Percentiles rank a stretch among this genome's conserved stretches.
Conservation (phyloP, 2,888 invertebrate species). For the Pherbina coryleti region DNA sequence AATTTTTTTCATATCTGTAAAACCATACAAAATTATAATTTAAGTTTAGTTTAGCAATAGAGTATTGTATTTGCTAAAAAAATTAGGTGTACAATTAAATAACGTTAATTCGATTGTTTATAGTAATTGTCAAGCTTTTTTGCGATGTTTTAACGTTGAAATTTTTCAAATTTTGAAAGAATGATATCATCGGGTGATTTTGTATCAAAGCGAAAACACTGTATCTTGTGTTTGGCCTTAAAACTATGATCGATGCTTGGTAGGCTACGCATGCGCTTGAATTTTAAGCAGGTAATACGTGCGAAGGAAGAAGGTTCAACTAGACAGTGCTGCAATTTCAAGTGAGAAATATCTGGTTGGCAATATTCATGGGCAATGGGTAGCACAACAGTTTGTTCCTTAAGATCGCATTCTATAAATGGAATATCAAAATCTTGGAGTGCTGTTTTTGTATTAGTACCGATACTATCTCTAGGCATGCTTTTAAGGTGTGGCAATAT, state of each 20-base stretch:
- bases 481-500: constrained; percentile 35
- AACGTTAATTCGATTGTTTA: neutral
- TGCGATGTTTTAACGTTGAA: constrained; percentile 45
- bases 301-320: constrained; percentile 52
- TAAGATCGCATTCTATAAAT: constrained; percentile 56
- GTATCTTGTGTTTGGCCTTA: constrained; percentile 52
- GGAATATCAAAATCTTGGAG: constrained; percentile 52
- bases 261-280: constrained; percentile 42
- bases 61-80: too few species aligned
- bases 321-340: constrained; percentile 38
- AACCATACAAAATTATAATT: neutral
- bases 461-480: constrained; percentile 10
- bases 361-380: constrained; percentile 50
- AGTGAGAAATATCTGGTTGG: constrained; percentile 45
- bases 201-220: constrained; percentile 60
- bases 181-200: constrained; percentile 65
- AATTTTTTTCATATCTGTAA: neutral
- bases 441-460: neutral
- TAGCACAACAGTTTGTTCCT: constrained; percentile 33
- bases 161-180: constrained; percentile 57
- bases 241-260: constrained; percentile 51
- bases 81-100: neutral
- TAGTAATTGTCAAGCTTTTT: neutral
- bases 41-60: neutral
- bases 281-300: constrained; percentile 49